Conservation (phyloP, 1,140 invertebrate genomes). For the Cardiocondyla obscurior region DNA sequence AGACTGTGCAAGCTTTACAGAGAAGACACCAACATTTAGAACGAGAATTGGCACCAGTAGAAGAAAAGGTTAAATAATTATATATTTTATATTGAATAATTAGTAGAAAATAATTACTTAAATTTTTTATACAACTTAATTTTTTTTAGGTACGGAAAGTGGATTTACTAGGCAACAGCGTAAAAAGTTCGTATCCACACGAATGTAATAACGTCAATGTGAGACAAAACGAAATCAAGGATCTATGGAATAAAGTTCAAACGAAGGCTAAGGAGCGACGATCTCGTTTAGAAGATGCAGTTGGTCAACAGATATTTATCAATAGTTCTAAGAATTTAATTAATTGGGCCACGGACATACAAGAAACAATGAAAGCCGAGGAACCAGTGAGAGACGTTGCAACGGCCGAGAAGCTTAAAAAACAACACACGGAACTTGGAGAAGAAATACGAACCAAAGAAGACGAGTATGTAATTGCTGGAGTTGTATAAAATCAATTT, state of each 20-base stretch:
- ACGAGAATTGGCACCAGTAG: constrained; percentile 93
- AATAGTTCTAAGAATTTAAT: constrained; percentile 92
- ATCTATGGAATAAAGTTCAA: constrained; percentile 94
- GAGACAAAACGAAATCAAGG: constrained; percentile 93
- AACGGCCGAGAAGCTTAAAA: constrained; percentile 94
- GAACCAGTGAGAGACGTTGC: constrained; percentile 93
- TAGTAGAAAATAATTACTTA: background rate
- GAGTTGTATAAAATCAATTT: background rate
- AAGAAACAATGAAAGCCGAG: constrained; percentile 92
- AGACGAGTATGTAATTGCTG: constrained; percentile 88
- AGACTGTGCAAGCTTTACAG: constrained; percentile 95
- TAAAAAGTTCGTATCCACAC: constrained; percentile 95
- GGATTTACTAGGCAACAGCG: constrained; percentile 90
- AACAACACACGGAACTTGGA: constrained; percentile 95
- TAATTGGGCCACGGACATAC: constrained; percentile 91
- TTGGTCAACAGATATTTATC: constrained; percentile 97
- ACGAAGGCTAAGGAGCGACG: constrained; percentile 92
- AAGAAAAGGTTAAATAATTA: constrained; percentile 91
- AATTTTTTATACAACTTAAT: background rate
- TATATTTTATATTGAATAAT: background rate
- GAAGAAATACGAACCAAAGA: constrained; percentile 96
- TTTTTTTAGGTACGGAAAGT: constrained; percentile 85
- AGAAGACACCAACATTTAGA: constrained; percentile 95
- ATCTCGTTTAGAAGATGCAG: constrained; percentile 93
- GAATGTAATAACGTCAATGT: constrained; percentile 93